phyloP scores from a whole-genome alignment of 2,797 vertebrate species.

The Clarias fuscus region DNA sequence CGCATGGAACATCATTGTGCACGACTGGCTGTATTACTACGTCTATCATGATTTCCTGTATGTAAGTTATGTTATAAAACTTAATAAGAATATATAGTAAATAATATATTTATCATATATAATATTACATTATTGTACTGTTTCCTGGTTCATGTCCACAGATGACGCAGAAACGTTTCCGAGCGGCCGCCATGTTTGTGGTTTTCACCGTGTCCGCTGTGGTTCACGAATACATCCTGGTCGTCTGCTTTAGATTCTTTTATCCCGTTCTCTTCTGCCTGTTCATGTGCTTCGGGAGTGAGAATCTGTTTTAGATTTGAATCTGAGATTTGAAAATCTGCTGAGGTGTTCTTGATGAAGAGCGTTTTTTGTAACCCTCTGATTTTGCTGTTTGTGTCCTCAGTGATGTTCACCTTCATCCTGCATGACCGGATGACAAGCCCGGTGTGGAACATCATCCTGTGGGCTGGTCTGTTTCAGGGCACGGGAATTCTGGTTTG shows the following conservation, averaged over 20 bases:
- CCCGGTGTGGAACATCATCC: slow-evolving; percentile 93
- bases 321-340: background rate
- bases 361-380: background rate
- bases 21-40: slow-evolving; percentile 88
- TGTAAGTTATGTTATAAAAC: slow-evolving; percentile 65
- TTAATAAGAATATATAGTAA: too few species aligned
- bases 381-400: slow-evolving; percentile 30
- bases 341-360: background rate
- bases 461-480: slow-evolving; percentile 93
- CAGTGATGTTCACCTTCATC: slow-evolving; percentile 95
- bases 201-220: slow-evolving; percentile 83
- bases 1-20: slow-evolving; percentile 88
- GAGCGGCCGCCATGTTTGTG: slow-evolving; percentile 74
- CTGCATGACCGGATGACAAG: slow-evolving; percentile 90
- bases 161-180: slow-evolving; percentile 76
- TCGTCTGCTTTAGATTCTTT: slow-evolving; percentile 85
- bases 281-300: slow-evolving; percentile 94
- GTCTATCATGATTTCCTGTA: slow-evolving; percentile 83
- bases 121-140: slow-evolving; percentile 58
- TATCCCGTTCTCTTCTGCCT: slow-evolving; percentile 86
- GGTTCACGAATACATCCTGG: slow-evolving; percentile 84
- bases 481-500: slow-evolving; percentile 90
- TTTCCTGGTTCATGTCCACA: slow-evolving; percentile 67
- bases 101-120: slow-evolving; percentile 61
- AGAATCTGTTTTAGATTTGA: slow-evolving; percentile 62